Evolutionary conservation across 2,888 invertebrate genomes (phyloP).

Genomic region (Chrysodeixis includens): DNA sequence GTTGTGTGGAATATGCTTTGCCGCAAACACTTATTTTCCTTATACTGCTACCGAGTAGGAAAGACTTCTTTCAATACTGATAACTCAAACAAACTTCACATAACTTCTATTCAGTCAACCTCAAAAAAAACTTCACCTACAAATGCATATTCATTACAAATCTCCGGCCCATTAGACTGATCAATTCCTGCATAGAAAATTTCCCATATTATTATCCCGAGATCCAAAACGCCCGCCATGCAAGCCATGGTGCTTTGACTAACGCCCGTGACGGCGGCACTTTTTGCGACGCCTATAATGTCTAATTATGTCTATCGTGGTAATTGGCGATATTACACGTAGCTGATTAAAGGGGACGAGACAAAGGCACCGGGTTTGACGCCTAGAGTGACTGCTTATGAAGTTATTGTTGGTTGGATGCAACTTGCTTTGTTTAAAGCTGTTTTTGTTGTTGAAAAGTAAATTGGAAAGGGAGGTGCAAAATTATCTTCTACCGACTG

Average conservation of each 20-base stretch:
- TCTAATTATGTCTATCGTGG: slow-evolving; percentile 42
- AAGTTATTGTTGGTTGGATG: slow-evolving; percentile 21
- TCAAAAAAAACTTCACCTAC: background rate
- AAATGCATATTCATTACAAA: background rate
- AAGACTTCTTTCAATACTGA: background rate
- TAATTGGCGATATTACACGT: slow-evolving; percentile 54
- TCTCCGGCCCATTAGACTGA: background rate
- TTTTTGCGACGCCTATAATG: slow-evolving; percentile 47
- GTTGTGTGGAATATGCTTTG: too few relatives aligned
- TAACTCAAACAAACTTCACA: background rate
- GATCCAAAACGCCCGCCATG: background rate
- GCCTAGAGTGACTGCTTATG: slow-evolving; percentile 36
- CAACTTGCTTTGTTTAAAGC: background rate
- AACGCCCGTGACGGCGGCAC: slow-evolving; percentile 39
- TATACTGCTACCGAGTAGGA: too few relatives aligned
- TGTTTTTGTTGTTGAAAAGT: too few relatives aligned
- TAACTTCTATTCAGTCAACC: background rate
- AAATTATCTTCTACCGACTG: too few relatives aligned
- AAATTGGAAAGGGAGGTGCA: too few relatives aligned
- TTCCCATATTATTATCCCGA: background rate
- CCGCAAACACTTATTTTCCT: too few relatives aligned
- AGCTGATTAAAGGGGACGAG: slow-evolving; percentile 40
- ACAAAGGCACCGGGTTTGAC: slow-evolving; percentile 40
- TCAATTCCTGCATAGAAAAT: background rate
- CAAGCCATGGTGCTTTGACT: slow-evolving; percentile 30